Evolutionary conservation across 92 coral and sea anemone genomes (phyloP).

Genomic region (Porites rus): DNA sequence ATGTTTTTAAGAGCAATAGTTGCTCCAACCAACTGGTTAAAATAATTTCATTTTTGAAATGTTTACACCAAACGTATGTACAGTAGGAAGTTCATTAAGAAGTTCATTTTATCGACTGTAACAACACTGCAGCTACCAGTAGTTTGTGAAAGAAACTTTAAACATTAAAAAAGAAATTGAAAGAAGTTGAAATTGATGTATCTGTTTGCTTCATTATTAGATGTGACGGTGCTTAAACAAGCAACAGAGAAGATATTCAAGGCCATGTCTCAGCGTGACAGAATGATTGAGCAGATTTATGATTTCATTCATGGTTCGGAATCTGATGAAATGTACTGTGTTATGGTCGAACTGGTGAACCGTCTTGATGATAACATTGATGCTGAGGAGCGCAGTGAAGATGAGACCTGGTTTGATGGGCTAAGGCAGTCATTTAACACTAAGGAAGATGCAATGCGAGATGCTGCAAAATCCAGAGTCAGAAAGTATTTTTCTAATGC

Average conservation of each 20-base stretch:
- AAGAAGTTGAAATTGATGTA: too few relatives aligned
- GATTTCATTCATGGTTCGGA: conserved; percentile 70
- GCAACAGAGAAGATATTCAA: conserved; percentile 85
- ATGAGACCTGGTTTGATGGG: conserved; percentile 92
- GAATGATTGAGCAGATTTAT: conserved; percentile 65
- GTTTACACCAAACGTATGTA: too few relatives aligned
- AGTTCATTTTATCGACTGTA: too few relatives aligned
- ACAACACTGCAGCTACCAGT: too few relatives aligned
- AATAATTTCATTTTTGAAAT: too few relatives aligned
- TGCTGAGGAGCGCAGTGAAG: conserved; percentile 86
- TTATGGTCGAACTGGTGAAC: conserved; percentile 82
- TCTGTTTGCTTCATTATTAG: conserved; percentile 36
- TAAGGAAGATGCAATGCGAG: conserved; percentile 80
- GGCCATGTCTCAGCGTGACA: conserved; percentile 70
- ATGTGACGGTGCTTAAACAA: conserved; percentile 76
- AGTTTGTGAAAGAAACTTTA: too few relatives aligned
- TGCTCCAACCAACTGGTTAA: too few relatives aligned
- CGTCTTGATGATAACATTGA: conserved; percentile 83
- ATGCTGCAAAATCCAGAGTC: conserved; percentile 82
- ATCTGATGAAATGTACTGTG: conserved; percentile 76
- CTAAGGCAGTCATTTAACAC: conserved; percentile 70
- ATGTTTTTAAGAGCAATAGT: too few relatives aligned
- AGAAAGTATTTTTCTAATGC: conserved; percentile 84
- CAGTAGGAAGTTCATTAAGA: too few relatives aligned
- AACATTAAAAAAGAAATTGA: too few relatives aligned